Evolutionary conservation across 1,140 invertebrate species (phyloP), one percentile per base, ranked within the genome.

Genomic region (Nymphalis io): DNA sequence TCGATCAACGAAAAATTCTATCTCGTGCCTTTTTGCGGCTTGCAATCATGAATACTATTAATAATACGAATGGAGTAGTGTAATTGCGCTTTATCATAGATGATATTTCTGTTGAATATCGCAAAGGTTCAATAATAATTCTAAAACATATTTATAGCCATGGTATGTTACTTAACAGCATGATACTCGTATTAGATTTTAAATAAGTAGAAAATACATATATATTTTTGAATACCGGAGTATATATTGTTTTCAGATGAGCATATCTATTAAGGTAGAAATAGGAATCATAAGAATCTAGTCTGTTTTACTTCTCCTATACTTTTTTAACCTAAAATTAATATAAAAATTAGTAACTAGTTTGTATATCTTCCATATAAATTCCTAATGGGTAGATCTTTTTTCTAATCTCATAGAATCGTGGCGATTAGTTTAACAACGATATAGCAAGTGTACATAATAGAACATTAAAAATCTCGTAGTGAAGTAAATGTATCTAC

Each of bases 211-310:
- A 46, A 51, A 21, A 11, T 51, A 51, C 6, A 21, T 51, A 51
- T 18, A 51, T 51, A 51, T 51, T 51, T 51, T 51, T 51, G 48
- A 51, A 51, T 51, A 51, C 48, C 16, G 42, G 42, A 46, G 42
- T 51, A 51, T 51, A 21, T 51, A 51, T 51, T 51, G 16, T 51
- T 51, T 51, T 51, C 48, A 11, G 42, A 46, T 23, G 48, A 51
- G 5, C 48, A 21, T 44, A 44, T 44, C 13, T 44, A 11, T 44
- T 15, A 44, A 15, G n/a, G n/a, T n/a, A 44, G 3, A 44, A 13
- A 44, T 44, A n/a, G n/a, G 12, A 44, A 44, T 44, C 40, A 12
- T 44, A 44, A 44, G 40, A 44, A n/a, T 44, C 40, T 44, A 44
- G 13, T 44, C 12, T 44, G 40, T 44, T 33, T 33, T 3, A 33